A percentile compares a stretch with the other conserved stretches of the same genome.
These are phyloP conservation scores for Hexactinellida sp. DNA, from an alignment of 37 sponge, comb jelly and placozoan genomes.

Conservation along the genomic window DNA sequence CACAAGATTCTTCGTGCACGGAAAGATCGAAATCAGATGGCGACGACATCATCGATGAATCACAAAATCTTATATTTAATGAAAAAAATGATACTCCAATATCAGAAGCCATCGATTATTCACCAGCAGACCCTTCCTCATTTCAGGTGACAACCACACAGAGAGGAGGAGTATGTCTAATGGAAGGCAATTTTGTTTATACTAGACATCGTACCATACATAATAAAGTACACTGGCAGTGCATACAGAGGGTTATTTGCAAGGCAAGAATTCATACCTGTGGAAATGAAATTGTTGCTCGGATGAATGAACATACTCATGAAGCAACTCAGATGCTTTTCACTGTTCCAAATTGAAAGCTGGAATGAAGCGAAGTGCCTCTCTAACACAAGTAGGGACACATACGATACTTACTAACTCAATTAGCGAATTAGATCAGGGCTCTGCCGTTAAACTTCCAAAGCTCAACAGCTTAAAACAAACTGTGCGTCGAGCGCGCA, in stretches of 20 bases:
- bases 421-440: not conserved
- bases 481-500: not conserved
- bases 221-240: not conserved
- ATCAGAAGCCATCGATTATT: too few species aligned
- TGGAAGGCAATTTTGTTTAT: too few species aligned
- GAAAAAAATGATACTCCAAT: too few species aligned
- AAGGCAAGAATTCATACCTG: too few species aligned
- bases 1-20: not conserved
- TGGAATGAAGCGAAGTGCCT: too few species aligned
- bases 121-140: not conserved
- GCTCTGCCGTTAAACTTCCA: not conserved
- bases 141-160: not conserved
- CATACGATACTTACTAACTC: not conserved
- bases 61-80: not conserved
- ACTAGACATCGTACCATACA: not conserved
- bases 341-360: too few species aligned
- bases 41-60: too few species aligned
- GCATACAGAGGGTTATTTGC: too few species aligned
- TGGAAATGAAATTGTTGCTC: not conserved
- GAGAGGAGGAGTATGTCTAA: too few species aligned
- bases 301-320: not conserved
- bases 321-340: not conserved
- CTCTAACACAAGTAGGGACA: too few species aligned
- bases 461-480: constrained; percentile 5
- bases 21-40: too few species aligned